Evolutionary conservation across 2,113 vertebrate genomes (phyloP).

Genomic region (Dromaius novaehollandiae): DNA sequence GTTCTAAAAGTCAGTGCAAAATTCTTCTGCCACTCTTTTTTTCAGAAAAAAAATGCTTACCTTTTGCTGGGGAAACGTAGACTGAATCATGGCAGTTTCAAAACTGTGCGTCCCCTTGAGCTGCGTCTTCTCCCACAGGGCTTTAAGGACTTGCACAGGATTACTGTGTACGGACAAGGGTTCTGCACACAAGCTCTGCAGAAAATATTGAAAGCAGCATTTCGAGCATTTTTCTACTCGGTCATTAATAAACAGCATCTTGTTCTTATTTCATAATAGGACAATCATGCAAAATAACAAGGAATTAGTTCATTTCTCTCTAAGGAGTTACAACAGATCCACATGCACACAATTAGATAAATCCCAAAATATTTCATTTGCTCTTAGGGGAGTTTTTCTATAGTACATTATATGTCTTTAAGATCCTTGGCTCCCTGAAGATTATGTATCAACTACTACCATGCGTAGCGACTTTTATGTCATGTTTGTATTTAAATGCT

Average conservation of each 20-base stretch:
- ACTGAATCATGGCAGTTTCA: slow-evolving; percentile 87
- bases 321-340: background rate
- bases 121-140: slow-evolving; percentile 89
- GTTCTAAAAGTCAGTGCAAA: background rate
- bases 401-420: accelerated
- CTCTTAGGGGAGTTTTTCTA: background rate
- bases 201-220: background rate
- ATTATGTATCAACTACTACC: background rate
- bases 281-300: accelerated
- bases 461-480: accelerated
- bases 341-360: background rate
- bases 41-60: slow-evolving; percentile 61
- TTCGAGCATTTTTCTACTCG: background rate
- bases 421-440: background rate
- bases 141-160: slow-evolving; percentile 82
- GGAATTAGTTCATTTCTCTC: background rate
- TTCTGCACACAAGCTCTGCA: slow-evolving; percentile 84
- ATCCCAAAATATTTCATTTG: background rate
- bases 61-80: slow-evolving; percentile 86
- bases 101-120: slow-evolving; percentile 86
- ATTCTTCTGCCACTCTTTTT: background rate
- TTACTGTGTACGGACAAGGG: slow-evolving; percentile 81
- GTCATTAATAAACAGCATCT: background rate
- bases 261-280: background rate
- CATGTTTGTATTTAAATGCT: accelerated